These are phyloP conservation scores for Desoria tigrina DNA, from an alignment of 2,888 invertebrate genomes.

Conservation along the genomic window DNA sequence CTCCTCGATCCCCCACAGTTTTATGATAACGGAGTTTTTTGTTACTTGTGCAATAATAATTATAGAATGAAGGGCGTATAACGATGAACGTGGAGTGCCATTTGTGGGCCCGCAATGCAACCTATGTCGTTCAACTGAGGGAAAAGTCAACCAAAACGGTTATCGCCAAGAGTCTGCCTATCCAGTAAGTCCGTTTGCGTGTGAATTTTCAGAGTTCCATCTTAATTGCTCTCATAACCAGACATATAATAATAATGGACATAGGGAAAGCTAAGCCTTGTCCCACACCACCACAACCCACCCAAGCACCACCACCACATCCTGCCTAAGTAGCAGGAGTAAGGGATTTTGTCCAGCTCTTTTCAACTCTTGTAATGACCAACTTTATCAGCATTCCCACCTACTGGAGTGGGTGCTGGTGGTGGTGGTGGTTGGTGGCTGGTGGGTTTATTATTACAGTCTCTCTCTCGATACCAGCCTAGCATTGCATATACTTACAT, in stretches of 20 bases:
- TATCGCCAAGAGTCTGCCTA: slow-evolving; percentile 48
- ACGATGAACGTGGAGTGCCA: slow-evolving; percentile 48
- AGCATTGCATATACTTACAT: no score
- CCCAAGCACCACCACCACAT: not conserved
- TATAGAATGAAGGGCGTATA: slow-evolving; percentile 48
- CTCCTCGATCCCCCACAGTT: not conserved
- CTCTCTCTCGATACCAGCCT: no score
- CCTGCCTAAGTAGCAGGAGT: not conserved
- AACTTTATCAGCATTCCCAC: no score
- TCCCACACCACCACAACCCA: not conserved
- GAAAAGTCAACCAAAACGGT: slow-evolving; percentile 35
- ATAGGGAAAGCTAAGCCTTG: not conserved
- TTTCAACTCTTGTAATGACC: no score
- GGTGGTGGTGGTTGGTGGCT: no score
- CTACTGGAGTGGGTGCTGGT: no score
- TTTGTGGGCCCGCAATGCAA: slow-evolving; percentile 50
- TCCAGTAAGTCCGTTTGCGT: slow-evolving; percentile 37
- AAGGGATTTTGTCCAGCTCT: no score
- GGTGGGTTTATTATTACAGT: no score
- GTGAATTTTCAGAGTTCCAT: slow-evolving; percentile 14
- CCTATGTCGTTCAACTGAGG: slow-evolving; percentile 47
- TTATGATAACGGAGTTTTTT: not conserved
- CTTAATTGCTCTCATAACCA: slow-evolving; percentile 21
- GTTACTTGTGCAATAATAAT: slow-evolving; percentile 11
- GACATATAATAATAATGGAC: slow-evolving; percentile 12